phyloP scores from a whole-genome alignment of 2,113 vertebrate genomes.

The Ammodytes marinus region DNA sequence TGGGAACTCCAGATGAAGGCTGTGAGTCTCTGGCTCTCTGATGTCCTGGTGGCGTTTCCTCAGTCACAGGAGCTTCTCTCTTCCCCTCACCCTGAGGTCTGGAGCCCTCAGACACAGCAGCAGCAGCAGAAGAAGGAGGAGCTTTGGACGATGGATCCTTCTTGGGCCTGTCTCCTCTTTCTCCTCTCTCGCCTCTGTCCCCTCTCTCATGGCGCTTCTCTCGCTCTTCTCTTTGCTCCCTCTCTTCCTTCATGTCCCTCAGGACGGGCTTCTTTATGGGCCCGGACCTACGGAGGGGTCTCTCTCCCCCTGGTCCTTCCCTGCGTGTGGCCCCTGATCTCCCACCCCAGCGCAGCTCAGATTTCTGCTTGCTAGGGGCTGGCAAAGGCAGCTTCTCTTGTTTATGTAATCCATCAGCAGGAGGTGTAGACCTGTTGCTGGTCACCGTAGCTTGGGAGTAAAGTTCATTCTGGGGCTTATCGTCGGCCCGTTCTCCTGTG shows the following conservation, averaged over 20 bases:
- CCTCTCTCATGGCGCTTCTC: slow-evolving; percentile 90
- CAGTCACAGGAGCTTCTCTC: slow-evolving; percentile 68
- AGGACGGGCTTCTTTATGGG: slow-evolving; percentile 98
- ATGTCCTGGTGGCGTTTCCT: slow-evolving; percentile 43
- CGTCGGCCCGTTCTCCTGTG: slow-evolving; percentile 86
- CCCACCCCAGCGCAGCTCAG: slow-evolving; percentile 95
- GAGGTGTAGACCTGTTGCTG: slow-evolving; percentile 83
- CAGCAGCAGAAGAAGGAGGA: slow-evolving; percentile 70
- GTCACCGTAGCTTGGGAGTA: slow-evolving; percentile 77
- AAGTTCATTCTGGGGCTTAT: slow-evolving; percentile 90
- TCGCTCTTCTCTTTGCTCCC: slow-evolving; percentile 94
- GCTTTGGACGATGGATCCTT: slow-evolving; percentile 82
- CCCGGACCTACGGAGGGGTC: slow-evolving; percentile 93
- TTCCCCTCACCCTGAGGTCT: slow-evolving; percentile 73
- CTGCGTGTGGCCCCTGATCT: slow-evolving; percentile 88
- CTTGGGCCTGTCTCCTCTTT: slow-evolving; percentile 85
- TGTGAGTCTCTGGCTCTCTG: slow-evolving; percentile 77
- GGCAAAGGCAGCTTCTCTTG: slow-evolving; percentile 88
- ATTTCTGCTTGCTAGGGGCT: slow-evolving; percentile 89
- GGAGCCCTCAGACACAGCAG: slow-evolving; percentile 82
- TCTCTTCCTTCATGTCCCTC: slow-evolving; percentile 98
- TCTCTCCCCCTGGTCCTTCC: slow-evolving; percentile 89
- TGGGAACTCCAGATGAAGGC: slow-evolving; percentile 64
- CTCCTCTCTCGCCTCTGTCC: slow-evolving; percentile 84
- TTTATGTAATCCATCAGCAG: slow-evolving; percentile 86